Base-by-base conservation (phyloP, 2,113 vertebrate species). In the Cololabis saira region DNA sequence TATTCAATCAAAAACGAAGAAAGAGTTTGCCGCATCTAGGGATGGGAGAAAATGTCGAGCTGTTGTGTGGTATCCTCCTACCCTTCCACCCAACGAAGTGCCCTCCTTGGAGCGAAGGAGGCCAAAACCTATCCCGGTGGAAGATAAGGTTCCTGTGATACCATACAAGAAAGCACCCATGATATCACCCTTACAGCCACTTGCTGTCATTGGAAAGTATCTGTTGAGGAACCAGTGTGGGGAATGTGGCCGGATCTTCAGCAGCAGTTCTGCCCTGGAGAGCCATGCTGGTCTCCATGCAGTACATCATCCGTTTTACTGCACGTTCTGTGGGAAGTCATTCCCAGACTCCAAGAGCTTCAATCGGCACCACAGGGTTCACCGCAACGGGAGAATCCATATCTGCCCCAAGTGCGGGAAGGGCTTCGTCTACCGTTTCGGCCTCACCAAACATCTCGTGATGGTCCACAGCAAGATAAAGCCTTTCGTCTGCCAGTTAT, bases 391-490 rank as follows among this genome's bases (percentile, higher is more conserved):
- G 12, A 83, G 83, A 40, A 89, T 89, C 19, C 87, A 93, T 49
- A 42, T 87, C 43, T 94, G 93, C 47, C 66, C 80, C 0, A 61
- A 87, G 22, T 94, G 93, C 1, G 88, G 91, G 4, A 91, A 93
- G 44, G 90, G 86, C 17, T 94, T 94, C 37, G 90, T 87, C 11
- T 91, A 91, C 54, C 61, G 81, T 16, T 93, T 91, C n/a, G 78
- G 87, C 10, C 82, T 93, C 51, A 88, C 80, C 18, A 92, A 92
- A 65, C 91, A 92, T 54, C 1, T 86, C 5, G 83, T 90, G 67
- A 87, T 89, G 66, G 91, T 91, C 18, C 92, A 93, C 42, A 44
- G 72, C 5, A 88, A 56, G 27, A 57, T 90, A 6, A 92, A 87
- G 58, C 92, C 91, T 4, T 93, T 89, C 48, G 73, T 78, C 30